Conservation (phyloP, 2,797 vertebrate species). For the Enteromius afrohamiltoni region DNA sequence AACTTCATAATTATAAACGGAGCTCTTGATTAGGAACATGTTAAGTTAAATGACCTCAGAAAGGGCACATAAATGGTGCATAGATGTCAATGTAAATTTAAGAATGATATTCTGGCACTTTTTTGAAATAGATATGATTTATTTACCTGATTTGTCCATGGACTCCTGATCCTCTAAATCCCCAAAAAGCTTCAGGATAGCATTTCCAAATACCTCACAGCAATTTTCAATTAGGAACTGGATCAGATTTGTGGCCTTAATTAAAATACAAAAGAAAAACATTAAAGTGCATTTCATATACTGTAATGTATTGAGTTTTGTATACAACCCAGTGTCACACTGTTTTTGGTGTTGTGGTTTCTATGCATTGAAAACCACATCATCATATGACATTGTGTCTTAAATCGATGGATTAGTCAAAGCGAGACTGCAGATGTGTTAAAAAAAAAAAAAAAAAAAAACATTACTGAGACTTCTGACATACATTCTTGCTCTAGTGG, state of each 20-base stretch:
- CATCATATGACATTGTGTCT: slow-evolving; percentile 63
- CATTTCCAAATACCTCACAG: slow-evolving; percentile 84
- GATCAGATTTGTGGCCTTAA: slow-evolving; percentile 85
- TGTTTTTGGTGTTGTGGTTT: slow-evolving; percentile 42
- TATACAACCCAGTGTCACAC: not conserved
- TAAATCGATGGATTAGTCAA: slow-evolving; percentile 33
- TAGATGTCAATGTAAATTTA: not conserved
- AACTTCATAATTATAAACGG: slow-evolving; percentile 9
- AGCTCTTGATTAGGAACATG: not conserved
- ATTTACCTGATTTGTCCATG: slow-evolving; percentile 79
- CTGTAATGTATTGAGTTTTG: not conserved
- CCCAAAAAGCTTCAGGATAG: slow-evolving; percentile 72
- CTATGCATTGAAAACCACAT: slow-evolving; percentile 57
- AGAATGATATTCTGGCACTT: no score
- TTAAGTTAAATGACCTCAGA: not conserved
- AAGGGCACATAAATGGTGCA: not conserved
- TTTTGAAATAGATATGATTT: not conserved
- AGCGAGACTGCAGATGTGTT: slow-evolving; percentile 38
- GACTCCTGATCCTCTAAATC: slow-evolving; percentile 75
- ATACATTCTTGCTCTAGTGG: not conserved
- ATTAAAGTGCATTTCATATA: not conserved
- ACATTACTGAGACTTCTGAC: slow-evolving; percentile 4
- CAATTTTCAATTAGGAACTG: slow-evolving; percentile 90
- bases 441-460: not conserved
- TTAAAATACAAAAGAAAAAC: slow-evolving; percentile 28